A percentile compares a stretch with the other conserved stretches of the same genome.
Evolutionary conservation across 1,140 invertebrate genomes (phyloP).

Genomic region (Drosophila rufa): DNA sequence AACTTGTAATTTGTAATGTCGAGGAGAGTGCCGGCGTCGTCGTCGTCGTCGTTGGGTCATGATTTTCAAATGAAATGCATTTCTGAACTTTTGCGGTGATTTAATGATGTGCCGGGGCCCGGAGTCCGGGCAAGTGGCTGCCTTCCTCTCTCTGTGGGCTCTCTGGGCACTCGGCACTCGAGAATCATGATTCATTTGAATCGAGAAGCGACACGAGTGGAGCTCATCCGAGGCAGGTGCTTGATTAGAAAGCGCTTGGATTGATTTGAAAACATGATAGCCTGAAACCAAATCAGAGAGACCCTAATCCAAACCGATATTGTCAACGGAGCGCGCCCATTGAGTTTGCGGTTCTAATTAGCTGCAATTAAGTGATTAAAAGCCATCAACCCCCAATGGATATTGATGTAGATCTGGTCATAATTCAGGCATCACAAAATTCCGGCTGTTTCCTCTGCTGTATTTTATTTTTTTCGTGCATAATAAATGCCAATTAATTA

Average conservation of each 20-base stretch:
- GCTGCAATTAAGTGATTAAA: constrained; percentile 76
- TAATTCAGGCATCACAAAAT: constrained; percentile 33
- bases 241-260: constrained; percentile 24
- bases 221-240: not conserved
- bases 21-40: not conserved
- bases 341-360: constrained; percentile 73
- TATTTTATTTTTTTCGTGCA: constrained; percentile 15
- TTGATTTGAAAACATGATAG: constrained; percentile 25
- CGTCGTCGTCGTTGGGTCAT: constrained; percentile 47
- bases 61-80: constrained; percentile 79
- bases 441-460: constrained; percentile 6
- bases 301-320: constrained; percentile 19
- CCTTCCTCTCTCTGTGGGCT: not conserved
- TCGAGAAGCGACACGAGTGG: constrained; percentile 4
- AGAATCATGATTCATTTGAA: constrained; percentile 46
- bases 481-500: constrained; percentile 77
- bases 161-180: constrained; percentile 16
- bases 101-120: constrained; percentile 69
- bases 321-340: constrained; percentile 32
- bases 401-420: constrained; percentile 13
- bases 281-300: not conserved
- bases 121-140: constrained; percentile 30
- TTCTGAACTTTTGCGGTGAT: constrained; percentile 72
- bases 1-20: constrained; percentile 76
- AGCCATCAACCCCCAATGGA: constrained; percentile 30